Conservation (phyloP, 2,797 vertebrate genomes). For the Chiroxiphia lanceolata region DNA sequence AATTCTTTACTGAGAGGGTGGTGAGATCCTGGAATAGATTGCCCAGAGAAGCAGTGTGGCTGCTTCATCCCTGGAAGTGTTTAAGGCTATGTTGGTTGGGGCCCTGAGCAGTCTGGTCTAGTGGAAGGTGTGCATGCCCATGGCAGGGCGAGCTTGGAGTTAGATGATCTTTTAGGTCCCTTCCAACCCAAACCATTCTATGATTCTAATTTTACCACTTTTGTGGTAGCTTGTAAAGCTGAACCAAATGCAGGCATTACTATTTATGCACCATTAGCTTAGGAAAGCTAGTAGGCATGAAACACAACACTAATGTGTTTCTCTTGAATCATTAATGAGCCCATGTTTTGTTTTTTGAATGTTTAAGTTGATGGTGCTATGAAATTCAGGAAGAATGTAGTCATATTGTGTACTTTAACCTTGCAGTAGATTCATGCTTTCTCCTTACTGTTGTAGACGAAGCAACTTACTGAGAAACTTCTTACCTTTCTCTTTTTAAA, state of each 20-base stretch:
- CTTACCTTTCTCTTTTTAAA: not conserved
- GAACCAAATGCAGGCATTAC: not conserved
- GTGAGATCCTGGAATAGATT: not conserved
- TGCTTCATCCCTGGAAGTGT: not conserved
- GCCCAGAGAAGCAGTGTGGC: not conserved
- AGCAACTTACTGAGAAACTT: not conserved
- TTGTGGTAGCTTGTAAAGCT: not conserved
- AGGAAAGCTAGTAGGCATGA: not conserved
- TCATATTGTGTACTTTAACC: not conserved
- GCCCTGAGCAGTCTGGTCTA: not conserved
- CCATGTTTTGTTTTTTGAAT: not conserved
- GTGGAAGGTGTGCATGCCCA: not conserved
- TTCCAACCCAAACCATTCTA: not conserved
- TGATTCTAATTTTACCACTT: not conserved
- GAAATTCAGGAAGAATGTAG: not conserved
- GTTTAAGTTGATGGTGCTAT: not conserved
- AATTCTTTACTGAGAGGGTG: not conserved
- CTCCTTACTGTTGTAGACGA: not conserved
- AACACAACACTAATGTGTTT: rapidly evolving
- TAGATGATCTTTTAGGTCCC: not conserved
- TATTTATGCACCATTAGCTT: not conserved
- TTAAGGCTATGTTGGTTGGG: not conserved
- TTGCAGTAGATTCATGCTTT: not conserved
- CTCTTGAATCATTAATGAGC: not conserved
- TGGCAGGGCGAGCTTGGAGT: not conserved